These are phyloP conservation scores for Festucalex cinctus DNA, from an alignment of 2,113 vertebrate genomes.

Conservation along the genomic window DNA sequence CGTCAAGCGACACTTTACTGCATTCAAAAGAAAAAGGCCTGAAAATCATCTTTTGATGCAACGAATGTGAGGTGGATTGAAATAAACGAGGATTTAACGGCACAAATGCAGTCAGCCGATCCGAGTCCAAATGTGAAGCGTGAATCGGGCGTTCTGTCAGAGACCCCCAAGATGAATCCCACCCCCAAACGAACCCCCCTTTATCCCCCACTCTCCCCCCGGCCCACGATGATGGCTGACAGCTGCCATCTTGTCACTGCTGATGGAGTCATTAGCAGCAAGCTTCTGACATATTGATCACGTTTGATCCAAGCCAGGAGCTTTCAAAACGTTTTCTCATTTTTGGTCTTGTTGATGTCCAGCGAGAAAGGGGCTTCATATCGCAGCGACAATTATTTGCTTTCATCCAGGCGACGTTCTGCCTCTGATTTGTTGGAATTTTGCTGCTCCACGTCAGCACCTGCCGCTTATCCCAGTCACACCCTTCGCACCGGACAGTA, in stretches of 20 bases:
- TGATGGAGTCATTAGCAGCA: neutral
- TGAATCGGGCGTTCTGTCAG: neutral
- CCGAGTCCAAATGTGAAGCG: constrained; percentile 1
- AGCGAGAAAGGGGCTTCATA: too few relatives aligned
- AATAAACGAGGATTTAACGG: too few relatives aligned
- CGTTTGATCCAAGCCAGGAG: neutral
- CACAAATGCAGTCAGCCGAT: neutral
- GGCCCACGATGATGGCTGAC: neutral
- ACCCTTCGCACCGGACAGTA: too few relatives aligned
- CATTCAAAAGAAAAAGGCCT: too few relatives aligned
- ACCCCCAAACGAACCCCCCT: neutral
- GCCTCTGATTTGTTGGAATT: too few relatives aligned
- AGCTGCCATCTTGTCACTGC: constrained; percentile 4
- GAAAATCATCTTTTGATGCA: too few relatives aligned
- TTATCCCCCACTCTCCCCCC: neutral
- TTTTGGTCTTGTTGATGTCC: neutral
- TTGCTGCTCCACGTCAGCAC: too few relatives aligned
- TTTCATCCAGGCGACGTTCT: too few relatives aligned
- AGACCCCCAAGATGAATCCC: neutral
- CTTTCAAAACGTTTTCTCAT: neutral
- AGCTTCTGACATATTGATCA: neutral
- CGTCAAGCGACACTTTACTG: too few relatives aligned
- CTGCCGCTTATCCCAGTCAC: too few relatives aligned
- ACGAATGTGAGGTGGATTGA: neutral
- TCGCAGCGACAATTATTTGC: neutral